Conservation (phyloP, 1,140 invertebrate species). For the Hyposmocoma kahamanoa region DNA sequence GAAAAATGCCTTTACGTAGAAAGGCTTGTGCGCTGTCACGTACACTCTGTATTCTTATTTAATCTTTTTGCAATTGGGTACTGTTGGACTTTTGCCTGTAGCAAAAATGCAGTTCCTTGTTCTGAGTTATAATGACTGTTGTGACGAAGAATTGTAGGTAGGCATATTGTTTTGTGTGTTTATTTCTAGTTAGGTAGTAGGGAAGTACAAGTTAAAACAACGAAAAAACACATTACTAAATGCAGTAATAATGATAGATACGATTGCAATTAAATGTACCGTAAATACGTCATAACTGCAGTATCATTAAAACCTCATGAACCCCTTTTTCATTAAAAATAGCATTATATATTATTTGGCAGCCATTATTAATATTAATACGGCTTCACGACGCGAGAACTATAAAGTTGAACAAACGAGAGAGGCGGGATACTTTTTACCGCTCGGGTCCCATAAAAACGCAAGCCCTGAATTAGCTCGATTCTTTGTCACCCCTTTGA, state of each 20-base stretch:
- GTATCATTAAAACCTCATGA: conserved; percentile 54
- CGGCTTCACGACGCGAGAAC: conserved; percentile 50
- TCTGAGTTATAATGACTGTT: conserved; percentile 23
- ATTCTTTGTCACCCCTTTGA: conserved; percentile 72
- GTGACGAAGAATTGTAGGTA: background rate
- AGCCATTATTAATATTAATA: conserved; percentile 69
- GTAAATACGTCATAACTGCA: conserved; percentile 30
- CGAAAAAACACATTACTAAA: no score
- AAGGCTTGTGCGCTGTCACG: conserved; percentile 60
- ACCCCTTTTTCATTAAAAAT: conserved; percentile 39
- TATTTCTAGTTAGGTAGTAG: conserved; percentile 1
- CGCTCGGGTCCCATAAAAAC: conserved; percentile 67
- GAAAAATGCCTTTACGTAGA: conserved; percentile 56
- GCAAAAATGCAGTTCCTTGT: conserved; percentile 27
- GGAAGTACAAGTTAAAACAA: conserved; percentile 7
- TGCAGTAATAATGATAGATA: background rate
- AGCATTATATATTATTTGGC: conserved; percentile 37
- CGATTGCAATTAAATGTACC: conserved; percentile 1
- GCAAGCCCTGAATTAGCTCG: conserved; percentile 70
- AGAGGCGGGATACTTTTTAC: conserved; percentile 72
- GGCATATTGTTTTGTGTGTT: background rate
- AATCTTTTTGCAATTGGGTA: conserved; percentile 50
- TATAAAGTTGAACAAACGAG: conserved; percentile 72
- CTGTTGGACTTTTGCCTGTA: conserved; percentile 30
- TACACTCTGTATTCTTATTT: conserved; percentile 61